Conservation (phyloP, 1,140 invertebrate genomes). For the Batillaria attramentaria region DNA sequence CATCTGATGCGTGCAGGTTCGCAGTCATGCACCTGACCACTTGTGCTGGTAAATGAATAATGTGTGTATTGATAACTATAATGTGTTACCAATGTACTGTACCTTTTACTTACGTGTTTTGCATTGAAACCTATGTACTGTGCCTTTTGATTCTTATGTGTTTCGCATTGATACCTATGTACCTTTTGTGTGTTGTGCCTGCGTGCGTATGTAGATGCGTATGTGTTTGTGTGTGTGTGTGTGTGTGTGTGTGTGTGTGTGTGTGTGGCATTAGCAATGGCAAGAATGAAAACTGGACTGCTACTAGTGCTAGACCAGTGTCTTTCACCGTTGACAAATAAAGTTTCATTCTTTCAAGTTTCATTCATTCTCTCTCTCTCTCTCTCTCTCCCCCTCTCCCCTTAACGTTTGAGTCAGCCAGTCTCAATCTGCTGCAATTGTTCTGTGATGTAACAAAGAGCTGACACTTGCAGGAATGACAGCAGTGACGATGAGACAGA, state of each 20-base stretch:
- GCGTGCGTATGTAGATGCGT: not conserved
- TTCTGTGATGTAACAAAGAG: not conserved
- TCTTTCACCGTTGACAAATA: no score
- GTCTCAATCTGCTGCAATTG: not conserved
- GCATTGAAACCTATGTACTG: no score
- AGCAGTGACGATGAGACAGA: slow-evolving; percentile 55
- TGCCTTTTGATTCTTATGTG: no score
- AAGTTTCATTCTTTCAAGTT: no score
- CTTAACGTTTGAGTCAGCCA: slow-evolving; percentile 8
- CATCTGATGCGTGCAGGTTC: not conserved
- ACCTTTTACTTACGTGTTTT: not conserved
- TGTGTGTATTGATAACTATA: not conserved
- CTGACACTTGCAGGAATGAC: slow-evolving; percentile 36
- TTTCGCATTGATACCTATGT: no score
- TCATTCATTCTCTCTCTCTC: not conserved
- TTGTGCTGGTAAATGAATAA: no score
- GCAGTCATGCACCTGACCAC: not conserved
- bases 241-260: not conserved
- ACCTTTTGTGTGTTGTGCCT: not conserved
- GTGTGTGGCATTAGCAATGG: no score
- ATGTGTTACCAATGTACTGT: not conserved
- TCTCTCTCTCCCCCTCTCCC: slow-evolving; percentile 3
- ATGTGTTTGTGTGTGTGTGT: not conserved
- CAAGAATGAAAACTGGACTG: no score
- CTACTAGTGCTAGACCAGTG: no score